phyloP scores from a whole-genome alignment of 2,113 vertebrate genomes.

The Hippocampus comes region DNA sequence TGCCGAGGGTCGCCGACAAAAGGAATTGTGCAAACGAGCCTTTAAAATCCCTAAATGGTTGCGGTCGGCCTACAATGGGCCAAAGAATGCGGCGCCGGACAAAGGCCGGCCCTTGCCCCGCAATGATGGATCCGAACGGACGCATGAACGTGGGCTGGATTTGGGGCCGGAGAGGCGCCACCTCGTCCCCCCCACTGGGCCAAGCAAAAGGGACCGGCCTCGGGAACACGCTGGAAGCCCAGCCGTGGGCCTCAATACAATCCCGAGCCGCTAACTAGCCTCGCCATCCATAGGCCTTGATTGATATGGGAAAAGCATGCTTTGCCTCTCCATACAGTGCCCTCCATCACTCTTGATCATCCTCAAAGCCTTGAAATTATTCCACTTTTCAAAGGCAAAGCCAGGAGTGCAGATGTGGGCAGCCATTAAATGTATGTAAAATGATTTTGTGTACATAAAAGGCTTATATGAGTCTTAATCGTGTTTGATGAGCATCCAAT shows the following conservation, averaged over 20 bases:
- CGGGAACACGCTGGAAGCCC: slow-evolving; percentile 62
- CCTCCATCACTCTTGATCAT: slow-evolving; percentile 64
- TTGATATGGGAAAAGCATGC: slow-evolving; percentile 97
- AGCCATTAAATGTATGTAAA: slow-evolving; percentile 59
- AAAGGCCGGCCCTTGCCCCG: slow-evolving; percentile 83
- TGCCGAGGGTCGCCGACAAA: slow-evolving; percentile 86
- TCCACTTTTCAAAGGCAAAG: slow-evolving; percentile 52
- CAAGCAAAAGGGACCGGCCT: slow-evolving; percentile 63
- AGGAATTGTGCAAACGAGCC: slow-evolving; percentile 98
- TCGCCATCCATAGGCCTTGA: slow-evolving; percentile 86
- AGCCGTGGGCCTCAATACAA: slow-evolving; percentile 84
- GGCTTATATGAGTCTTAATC: slow-evolving; percentile 65
- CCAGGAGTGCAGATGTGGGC: slow-evolving; percentile 39
- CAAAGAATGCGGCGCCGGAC: slow-evolving; percentile 87
- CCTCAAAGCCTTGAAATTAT: slow-evolving; percentile 68
- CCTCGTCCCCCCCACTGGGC: slow-evolving; percentile 85
- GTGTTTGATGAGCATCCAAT: slow-evolving; percentile 41
- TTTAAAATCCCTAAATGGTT: slow-evolving; percentile 98
- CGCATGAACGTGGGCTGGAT: slow-evolving; percentile 95
- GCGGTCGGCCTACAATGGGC: slow-evolving; percentile 84
- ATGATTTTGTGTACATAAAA: slow-evolving; percentile 67
- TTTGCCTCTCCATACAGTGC: slow-evolving; percentile 65
- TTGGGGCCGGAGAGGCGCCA: slow-evolving; percentile 80
- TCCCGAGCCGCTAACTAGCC: slow-evolving; percentile 87
- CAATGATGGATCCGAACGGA: slow-evolving; percentile 98